Percentiles rank a stretch among this genome's conserved stretches.
These are phyloP conservation scores for Amiota communis DNA, from an alignment of 2,888 invertebrate genomes.

Conservation along the genomic window DNA sequence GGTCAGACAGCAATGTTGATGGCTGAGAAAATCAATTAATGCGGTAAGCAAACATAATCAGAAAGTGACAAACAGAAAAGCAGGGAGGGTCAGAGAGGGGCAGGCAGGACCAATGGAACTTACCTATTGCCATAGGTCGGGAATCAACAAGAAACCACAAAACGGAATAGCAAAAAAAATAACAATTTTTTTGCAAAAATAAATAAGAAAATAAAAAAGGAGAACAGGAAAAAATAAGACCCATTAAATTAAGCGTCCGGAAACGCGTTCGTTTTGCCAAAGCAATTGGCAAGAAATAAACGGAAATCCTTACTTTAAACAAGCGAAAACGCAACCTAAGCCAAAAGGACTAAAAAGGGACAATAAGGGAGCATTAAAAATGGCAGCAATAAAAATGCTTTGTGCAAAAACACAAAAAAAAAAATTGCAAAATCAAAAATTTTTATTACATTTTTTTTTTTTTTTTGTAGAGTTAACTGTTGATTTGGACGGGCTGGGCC, in stretches of 20 bases:
- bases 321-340: constrained; percentile 4
- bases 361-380: constrained; percentile 23
- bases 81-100: no score
- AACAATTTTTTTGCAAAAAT: background rate
- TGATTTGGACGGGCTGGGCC: constrained; percentile 5
- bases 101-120: constrained; percentile 25
- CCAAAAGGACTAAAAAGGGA: constrained; percentile 32
- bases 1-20: constrained; percentile 1
- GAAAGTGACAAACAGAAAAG: constrained; percentile 36
- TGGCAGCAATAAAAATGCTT: constrained; percentile 51
- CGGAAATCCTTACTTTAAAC: constrained; percentile 51
- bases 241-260: constrained; percentile 63
- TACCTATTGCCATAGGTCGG: constrained; percentile 41
- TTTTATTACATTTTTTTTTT: constrained; percentile 46
- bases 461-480: background rate
- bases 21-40: constrained; percentile 59
- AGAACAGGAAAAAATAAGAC: constrained; percentile 44
- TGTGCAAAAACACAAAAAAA: constrained; percentile 40
- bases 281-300: constrained; percentile 48
- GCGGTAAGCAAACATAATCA: constrained; percentile 43
- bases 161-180: constrained; percentile 1
- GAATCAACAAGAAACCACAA: background rate
- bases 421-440: constrained; percentile 38
- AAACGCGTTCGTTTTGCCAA: constrained; percentile 49
- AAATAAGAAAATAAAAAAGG: background rate